Evolutionary conservation across 1,140 invertebrate species (phyloP), one percentile per base, ranked within the genome.

Genomic region (Globodera rostochiensis): DNA sequence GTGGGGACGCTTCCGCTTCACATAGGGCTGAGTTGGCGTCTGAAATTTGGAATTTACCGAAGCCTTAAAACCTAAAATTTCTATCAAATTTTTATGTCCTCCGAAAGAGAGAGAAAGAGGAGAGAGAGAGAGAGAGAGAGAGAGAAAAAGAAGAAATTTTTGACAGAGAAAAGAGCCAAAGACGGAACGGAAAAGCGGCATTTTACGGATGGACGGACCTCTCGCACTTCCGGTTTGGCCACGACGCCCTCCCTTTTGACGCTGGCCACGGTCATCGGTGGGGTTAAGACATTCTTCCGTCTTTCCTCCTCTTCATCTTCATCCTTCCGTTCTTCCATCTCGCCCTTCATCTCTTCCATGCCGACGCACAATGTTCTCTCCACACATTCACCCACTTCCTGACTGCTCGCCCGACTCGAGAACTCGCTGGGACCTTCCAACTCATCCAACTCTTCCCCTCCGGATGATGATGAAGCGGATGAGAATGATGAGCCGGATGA

Each of bases 1-100:
- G n/a, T 69, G 67, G 4, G 36, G n/a, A 11, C 80, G 82, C 46
- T 82, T 82, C 11, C 80, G 79, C 80, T 82, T 82, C 19, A 82
- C 80, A 46, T 82, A 82, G 21, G 80, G 80, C 21, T 82, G 80
- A 82, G 80, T 82, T 11, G 80, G 80, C 4, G 80, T 82, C 79
- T 82, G 80, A 19, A 80, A 79, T 53, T 53, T 53, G 50, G 4
- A 13, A 53, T 53, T 53, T 53, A 9, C 50, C 7, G 66, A 70
- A 64, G 57, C 45, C 9, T 9, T 36, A 69, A 69, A 60, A 36
- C 9, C 4, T 9, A 7, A 66, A 60, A 7, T 53, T 53, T 64
- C 25, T 50, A 70, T 36, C 36, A 6, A 46, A 77, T 53, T 53
- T 53, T 9, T 53, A 11, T 53, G 53, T 13, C 8, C n/a, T 53